Evolutionary conservation across 2,888 invertebrate species (phyloP), one percentile per base, ranked within the genome.

Genomic region (Oconnorella tubifera): DNA sequence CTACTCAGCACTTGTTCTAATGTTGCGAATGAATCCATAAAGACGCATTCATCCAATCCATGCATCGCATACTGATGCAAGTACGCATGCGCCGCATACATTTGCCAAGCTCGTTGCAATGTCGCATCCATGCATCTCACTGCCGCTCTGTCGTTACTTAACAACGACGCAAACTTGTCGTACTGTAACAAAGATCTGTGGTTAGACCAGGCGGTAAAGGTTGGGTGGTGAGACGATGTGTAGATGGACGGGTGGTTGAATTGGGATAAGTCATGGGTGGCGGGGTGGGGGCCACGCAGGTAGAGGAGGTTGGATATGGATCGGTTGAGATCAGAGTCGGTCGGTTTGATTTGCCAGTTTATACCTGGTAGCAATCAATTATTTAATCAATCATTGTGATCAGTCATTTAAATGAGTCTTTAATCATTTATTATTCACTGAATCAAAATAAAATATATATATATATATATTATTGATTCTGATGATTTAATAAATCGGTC

Each of bases 21-120:
- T 23, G 72, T 73, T 23, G 79, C 78, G 74, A 83, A 81, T 65
- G 77, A 73, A 60, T 80, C 78, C 6, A 82, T 67, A 71, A 83
- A 82, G 64, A 80, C 79, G 55, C 80, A 80, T 56, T 80, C 78
- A 2, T 70, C 69, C 28, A 83, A 64, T 6, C 82, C 82, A 72
- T 79, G 78, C 63, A 75, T 74, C 4, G 73, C 65, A 72, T 83
- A 83, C 71, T 83, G 83, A 70, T 83, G 83, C n/a, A 82, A 75
- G 66, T 81, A 83, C 0, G 82, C 83, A 51, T 79, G 70, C 0
- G 78, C 75, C 1, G 76, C 75, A 65, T 82, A 83, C 82, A 83
- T 80, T 27, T 74, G 74, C 83, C 83, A 83, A 0, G 82, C 82
- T 66, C 78, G 80, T 3, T 71, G 75, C 27, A 81, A 72, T 55